Evolutionary conservation across 2,888 invertebrate species (phyloP).

Genomic region (Papilio elwesi): DNA sequence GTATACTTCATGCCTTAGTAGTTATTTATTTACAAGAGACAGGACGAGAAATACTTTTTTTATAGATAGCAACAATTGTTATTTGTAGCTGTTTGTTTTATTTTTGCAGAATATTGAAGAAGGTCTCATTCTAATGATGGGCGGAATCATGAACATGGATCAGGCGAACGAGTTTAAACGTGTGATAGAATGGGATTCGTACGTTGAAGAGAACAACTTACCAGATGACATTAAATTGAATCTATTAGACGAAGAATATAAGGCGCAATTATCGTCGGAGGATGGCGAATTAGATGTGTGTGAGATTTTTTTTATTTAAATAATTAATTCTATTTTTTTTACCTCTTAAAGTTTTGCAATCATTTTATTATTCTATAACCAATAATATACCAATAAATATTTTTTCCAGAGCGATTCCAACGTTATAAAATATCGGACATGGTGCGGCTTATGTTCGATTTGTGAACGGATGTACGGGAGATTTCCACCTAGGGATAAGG

Average conservation of each 20-base stretch:
- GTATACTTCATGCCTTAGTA: not conserved
- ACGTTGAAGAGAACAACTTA: constrained; percentile 67
- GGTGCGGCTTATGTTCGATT: constrained; percentile 91
- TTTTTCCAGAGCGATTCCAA: constrained; percentile 66
- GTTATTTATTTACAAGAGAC: no score
- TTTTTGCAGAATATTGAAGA: constrained; percentile 76
- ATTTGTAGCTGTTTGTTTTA: not conserved
- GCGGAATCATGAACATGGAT: constrained; percentile 80
- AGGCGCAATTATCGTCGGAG: constrained; percentile 48
- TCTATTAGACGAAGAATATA: constrained; percentile 56
- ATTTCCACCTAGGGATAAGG: constrained; percentile 83
- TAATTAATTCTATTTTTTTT: no score
- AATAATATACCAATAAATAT: not conserved
- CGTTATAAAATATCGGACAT: constrained; percentile 87
- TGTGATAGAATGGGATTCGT: constrained; percentile 82
- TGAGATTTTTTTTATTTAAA: no score
- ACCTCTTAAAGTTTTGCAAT: no score
- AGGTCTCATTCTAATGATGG: constrained; percentile 87
- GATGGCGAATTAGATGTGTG: constrained; percentile 45
- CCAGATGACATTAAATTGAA: constrained; percentile 76
- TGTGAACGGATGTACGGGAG: constrained; percentile 88
- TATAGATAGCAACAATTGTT: no score
- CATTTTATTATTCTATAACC: no score
- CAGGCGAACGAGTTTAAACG: constrained; percentile 76
- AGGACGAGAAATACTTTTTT: no score